phyloP scores from a whole-genome alignment of 2,888 invertebrate species.

The Temnothorax ravouxi region DNA sequence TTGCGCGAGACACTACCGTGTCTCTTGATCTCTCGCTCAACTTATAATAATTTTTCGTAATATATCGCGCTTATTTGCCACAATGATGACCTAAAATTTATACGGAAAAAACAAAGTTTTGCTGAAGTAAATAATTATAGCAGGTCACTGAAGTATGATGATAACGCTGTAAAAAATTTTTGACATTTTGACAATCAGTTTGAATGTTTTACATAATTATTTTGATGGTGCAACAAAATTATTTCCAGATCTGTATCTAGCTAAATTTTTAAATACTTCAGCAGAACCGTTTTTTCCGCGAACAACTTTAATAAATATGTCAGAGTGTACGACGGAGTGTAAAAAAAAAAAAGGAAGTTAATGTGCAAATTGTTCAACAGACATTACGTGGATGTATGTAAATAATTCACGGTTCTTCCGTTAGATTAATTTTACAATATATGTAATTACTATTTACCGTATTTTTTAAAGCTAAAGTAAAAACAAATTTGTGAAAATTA shows the following conservation, averaged over 20 bases:
- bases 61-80: not conserved
- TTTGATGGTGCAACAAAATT: too few relatives aligned
- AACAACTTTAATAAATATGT: not conserved
- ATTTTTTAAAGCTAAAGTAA: not conserved
- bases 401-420: not conserved
- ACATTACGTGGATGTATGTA: not conserved
- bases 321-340: not conserved
- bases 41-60: not conserved
- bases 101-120: too few relatives aligned
- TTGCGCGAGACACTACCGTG: too few relatives aligned
- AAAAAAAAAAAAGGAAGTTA: not conserved
- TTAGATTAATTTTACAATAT: not conserved
- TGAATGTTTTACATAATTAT: too few relatives aligned
- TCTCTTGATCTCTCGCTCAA: not conserved
- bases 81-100: not conserved
- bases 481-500: slow-evolving; percentile 8
- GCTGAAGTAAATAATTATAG: too few relatives aligned
- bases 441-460: not conserved
- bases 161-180: too few relatives aligned
- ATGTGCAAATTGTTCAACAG: not conserved
- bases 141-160: too few relatives aligned
- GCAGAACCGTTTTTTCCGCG: too few relatives aligned
- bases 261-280: too few relatives aligned
- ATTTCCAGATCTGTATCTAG: too few relatives aligned
- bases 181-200: too few relatives aligned